Base-by-base conservation (phyloP, 2,797 vertebrate species). In the Enteromius trimaculatus region DNA sequence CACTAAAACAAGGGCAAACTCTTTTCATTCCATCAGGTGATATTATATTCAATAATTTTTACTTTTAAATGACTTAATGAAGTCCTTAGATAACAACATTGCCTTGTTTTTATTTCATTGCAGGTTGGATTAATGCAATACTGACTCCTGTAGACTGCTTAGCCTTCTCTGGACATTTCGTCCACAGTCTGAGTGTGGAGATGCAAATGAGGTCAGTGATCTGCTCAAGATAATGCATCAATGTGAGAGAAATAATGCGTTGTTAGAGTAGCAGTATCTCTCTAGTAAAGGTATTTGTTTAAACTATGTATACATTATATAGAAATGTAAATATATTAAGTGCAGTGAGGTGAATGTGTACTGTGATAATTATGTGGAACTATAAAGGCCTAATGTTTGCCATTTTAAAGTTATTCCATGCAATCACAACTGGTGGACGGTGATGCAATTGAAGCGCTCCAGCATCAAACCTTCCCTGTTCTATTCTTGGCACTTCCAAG, bases 91-190 rank as follows among this genome's bases (percentile, higher is more conserved):
- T 49, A 19, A 55, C 16, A 66, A 37, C 19, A 17, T 39, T 17
- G 31, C 4, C 11, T 6, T 68, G 68, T 14, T 82, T 6, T 70
- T 29, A 83, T 51, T 75, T 47, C 26, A 83, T 79, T 84, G 3
- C 82, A 99, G 98, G 98, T 83, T 99, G 98, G 98, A 98, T 99
- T 91, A 99, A 99, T 85, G 98, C 97, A 93, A 96, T 98, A 60
- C 95, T 99, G 86, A 99, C 98, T 42, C 98, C 98, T 0, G 97
- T 99, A 60, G 98, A 99, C 94, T 99, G 97, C 88, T 92, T 99
- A 92, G 96, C 98, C 34, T 99, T 99, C 90, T 96, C 97, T 23
- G 98, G 98, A 86, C 97, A 99, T 93, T 99, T 99, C 60, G 95
- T 99, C 74, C 98, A 99, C 91, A 98, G 96, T 89, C 92, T 99